Evolutionary conservation across 2,888 invertebrate genomes (phyloP).

Genomic region (Hololepta plana): DNA sequence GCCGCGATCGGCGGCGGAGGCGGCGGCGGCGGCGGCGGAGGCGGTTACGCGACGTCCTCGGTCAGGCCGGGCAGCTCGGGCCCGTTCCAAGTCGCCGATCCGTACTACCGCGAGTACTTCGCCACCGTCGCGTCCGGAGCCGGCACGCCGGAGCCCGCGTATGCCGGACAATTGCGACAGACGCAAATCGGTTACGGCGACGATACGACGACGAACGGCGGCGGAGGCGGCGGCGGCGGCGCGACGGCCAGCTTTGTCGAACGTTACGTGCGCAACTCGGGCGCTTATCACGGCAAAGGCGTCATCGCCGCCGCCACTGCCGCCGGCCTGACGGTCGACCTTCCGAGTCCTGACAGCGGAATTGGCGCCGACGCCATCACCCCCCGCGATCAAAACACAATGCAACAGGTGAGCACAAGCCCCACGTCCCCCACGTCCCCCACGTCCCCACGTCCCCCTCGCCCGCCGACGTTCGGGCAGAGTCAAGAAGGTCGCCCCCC

Average conservation of each 20-base stretch:
- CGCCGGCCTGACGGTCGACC: constrained; percentile 76
- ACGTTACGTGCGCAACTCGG: constrained; percentile 43
- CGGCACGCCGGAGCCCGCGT: constrained; percentile 37
- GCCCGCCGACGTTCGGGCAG: no score
- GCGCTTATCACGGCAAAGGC: constrained; percentile 52
- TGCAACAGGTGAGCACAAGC: constrained; percentile 84
- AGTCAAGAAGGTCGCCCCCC: no score
- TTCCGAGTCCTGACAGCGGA: constrained; percentile 90
- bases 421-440: no score
- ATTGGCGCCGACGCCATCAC: constrained; percentile 90
- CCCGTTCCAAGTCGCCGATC: constrained; percentile 45
- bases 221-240: constrained; percentile 33
- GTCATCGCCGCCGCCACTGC: constrained; percentile 56
- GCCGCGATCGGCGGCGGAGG: no score
- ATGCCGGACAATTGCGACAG: constrained; percentile 25
- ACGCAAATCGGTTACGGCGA: constrained; percentile 37
- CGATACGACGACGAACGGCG: constrained; percentile 29
- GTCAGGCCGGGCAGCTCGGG: constrained; percentile 27
- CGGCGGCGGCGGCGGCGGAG: constrained; percentile 27
- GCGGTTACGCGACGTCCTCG: constrained; percentile 24
- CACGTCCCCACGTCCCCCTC: no score
- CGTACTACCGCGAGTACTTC: constrained; percentile 56
- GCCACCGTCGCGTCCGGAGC: constrained; percentile 36
- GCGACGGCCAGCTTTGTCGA: constrained; percentile 47
- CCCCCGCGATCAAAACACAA: constrained; percentile 73